These are phyloP conservation scores for Pachycephala philippinensis DNA, from an alignment of 2,113 vertebrate species.

Conservation along the genomic window DNA sequence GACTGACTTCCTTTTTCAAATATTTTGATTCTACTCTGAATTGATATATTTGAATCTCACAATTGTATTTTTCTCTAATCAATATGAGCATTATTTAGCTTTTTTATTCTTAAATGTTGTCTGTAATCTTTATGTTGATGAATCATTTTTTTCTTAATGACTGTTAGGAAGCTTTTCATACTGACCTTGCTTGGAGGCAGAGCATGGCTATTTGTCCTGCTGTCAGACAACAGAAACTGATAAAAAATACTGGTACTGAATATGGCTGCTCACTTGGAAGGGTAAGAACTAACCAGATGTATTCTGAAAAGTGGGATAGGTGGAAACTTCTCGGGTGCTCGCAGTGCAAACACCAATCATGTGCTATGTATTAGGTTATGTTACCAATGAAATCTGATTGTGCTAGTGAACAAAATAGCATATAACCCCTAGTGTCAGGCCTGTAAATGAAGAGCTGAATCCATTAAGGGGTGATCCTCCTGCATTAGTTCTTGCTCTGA, in stretches of 20 bases:
- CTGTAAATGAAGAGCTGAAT: background rate
- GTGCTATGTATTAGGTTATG: background rate
- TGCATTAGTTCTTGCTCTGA: background rate
- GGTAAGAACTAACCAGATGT: background rate
- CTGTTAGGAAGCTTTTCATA: background rate
- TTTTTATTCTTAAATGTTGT: background rate
- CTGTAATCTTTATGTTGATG: background rate
- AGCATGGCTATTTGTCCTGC: background rate
- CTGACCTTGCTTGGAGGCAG: background rate
- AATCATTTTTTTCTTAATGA: background rate
- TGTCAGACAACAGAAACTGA: background rate
- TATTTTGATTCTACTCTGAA: background rate
- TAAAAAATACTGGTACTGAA: background rate
- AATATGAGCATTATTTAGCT: background rate
- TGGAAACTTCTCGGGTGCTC: background rate
- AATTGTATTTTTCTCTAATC: background rate
- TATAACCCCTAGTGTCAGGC: background rate
- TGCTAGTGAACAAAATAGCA: background rate
- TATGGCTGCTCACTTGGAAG: background rate
- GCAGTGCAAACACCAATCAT: background rate
- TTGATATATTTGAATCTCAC: background rate
- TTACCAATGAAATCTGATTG: background rate
- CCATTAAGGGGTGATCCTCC: background rate
- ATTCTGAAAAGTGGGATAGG: background rate
- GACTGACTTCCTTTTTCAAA: background rate